Evolutionary conservation across 2,797 vertebrate species (phyloP), one percentile per base, ranked within the genome.

Genomic region (Lepidocolaptes lacrymiger): DNA sequence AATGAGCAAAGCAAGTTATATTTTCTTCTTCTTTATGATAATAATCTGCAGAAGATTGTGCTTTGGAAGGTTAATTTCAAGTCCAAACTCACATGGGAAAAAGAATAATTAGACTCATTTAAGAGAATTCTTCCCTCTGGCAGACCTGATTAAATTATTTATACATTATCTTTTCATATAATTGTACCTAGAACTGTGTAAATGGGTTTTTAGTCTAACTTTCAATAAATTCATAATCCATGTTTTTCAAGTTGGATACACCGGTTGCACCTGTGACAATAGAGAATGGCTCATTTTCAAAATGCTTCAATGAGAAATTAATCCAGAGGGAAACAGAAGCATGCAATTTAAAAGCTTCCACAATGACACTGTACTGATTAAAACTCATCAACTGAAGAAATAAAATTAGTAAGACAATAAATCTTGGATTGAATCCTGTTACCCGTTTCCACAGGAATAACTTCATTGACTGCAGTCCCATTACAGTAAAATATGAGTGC

Each of bases 141-240:
- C 94, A 93, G 62, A 96, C 94, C 20, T 54, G 79, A 91, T 91
- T 96, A 89, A 96, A 96, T 97, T 92, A 96, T 91, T 97, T 96
- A 83, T 77, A 68, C 55, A 67, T 93, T 91, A 84, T 86, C 91
- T 96, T 93, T 79, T 91, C 2, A 2, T 67, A 87, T 86, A 91
- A 88, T 69, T 91, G 89, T 76, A 78, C 85, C 87, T 95, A 85
- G 67, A 85, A 80, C 39, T 28, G 71, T 79, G 56, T 55, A 89
- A 68, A 54, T 88, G 74, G 14, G 4, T 10, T 72, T 93, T 91
- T 74, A 64, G 23, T 58, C 73, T 76, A 79, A 90, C 66, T 94
- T 96, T 44, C 73, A 85, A 58, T 93, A 93, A 95, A 95, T 91
- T 90, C 39, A n/a, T 90, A 89, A 85, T 87, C 85, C 21, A 16